Evolutionary conservation across 1,140 invertebrate genomes (phyloP).

Genomic region (Limonius californicus): DNA sequence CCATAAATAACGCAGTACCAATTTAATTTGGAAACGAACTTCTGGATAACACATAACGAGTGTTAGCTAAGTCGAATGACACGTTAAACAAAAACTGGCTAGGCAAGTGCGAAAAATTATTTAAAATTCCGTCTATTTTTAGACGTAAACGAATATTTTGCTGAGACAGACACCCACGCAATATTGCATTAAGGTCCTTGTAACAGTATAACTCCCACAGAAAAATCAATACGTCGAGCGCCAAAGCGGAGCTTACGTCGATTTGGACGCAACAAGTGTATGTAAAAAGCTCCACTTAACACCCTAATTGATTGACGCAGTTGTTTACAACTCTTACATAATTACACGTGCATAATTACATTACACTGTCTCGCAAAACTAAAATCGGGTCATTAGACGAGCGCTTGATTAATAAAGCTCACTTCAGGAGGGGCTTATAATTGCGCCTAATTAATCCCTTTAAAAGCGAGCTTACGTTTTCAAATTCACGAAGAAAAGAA

Average conservation of each 20-base stretch:
- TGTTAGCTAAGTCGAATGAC: too few species aligned
- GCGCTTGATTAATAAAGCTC: not conserved
- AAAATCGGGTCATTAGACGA: not conserved
- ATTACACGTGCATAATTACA: slow-evolving; percentile 7
- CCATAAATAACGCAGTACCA: too few species aligned
- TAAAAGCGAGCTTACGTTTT: too few species aligned
- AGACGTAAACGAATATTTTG: not conserved
- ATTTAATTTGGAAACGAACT: too few species aligned
- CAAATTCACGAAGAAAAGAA: too few species aligned
- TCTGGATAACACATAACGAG: too few species aligned
- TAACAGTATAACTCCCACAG: slow-evolving; percentile 13
- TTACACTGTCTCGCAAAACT: not conserved
- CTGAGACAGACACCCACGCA: not conserved
- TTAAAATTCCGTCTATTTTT: not conserved
- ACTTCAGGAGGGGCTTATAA: not conserved
- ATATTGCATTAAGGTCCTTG: slow-evolving; percentile 12
- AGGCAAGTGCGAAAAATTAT: too few species aligned
- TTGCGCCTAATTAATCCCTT: not conserved
- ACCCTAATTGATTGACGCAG: slow-evolving; percentile 7
- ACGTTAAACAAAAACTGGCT: too few species aligned
- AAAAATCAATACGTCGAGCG: slow-evolving; percentile 14
- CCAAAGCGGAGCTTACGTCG: slow-evolving; percentile 12
- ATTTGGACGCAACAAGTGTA: slow-evolving; percentile 12
- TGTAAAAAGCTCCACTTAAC: slow-evolving; percentile 12
- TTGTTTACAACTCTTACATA: slow-evolving; percentile 3